Percentiles rank a stretch among this genome's conserved stretches.
These are phyloP conservation scores for Geotrypetes seraphini DNA, from an alignment of 2,797 vertebrate species.

Conservation along the genomic window DNA sequence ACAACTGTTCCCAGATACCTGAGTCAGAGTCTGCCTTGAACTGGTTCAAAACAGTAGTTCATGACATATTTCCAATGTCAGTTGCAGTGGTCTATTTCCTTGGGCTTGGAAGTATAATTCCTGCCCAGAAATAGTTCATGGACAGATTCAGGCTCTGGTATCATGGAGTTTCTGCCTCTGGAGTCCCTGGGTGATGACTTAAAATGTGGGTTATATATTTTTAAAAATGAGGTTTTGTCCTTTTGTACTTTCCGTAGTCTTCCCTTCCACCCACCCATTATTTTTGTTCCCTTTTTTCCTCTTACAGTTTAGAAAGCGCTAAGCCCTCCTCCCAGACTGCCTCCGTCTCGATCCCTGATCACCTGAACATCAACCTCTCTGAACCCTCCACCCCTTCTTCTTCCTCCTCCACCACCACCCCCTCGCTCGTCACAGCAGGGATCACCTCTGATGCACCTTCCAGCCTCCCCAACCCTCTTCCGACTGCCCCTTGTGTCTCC, in stretches of 20 bases:
- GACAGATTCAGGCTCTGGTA: no score
- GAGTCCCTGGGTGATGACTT: no score
- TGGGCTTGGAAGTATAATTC: no score
- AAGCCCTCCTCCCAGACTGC: constrained; percentile 88
- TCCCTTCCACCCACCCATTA: constrained; percentile 58
- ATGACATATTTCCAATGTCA: no score
- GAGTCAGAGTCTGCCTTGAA: no score
- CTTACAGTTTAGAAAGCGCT: constrained; percentile 98
- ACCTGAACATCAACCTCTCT: constrained; percentile 83
- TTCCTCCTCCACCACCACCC: constrained; percentile 71
- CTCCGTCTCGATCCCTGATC: constrained; percentile 84
- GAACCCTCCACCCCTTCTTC: constrained; percentile 70
- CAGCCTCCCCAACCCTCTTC: constrained; percentile 82
- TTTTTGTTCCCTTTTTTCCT: constrained; percentile 55
- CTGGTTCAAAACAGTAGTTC: no score
- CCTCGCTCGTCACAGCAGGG: constrained; percentile 78
- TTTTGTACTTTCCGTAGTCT: constrained; percentile 38
- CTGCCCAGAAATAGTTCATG: no score
- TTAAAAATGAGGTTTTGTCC: constrained; percentile 21
- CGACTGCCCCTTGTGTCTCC: constrained; percentile 88
- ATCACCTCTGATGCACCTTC: constrained; percentile 75
- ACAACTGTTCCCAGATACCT: no score
- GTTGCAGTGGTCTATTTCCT: no score
- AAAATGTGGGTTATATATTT: no score
- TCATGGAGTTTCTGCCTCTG: no score